Evolutionary conservation across 2,113 vertebrate species (phyloP), one percentile per base, ranked within the genome.

Genomic region (Eurypyga helias): DNA sequence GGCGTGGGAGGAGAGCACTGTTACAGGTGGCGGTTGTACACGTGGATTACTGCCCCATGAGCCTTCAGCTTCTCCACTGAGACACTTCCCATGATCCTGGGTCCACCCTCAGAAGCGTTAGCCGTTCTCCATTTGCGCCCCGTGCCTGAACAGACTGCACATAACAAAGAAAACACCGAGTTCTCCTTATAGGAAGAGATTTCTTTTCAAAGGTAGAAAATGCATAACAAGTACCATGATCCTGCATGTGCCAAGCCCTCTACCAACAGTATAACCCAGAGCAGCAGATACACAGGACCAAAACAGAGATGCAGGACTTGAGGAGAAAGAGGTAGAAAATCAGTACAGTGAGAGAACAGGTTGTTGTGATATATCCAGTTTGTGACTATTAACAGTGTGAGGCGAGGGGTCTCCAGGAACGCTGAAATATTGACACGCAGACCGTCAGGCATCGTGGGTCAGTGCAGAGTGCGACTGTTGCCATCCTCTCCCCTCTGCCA

Each of bases 191-290:
- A 66, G 23, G 11, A 84, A 84, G 3, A 58, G 6, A 76, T 89
- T 87, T 87, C 75, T 94, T 89, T 87, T 13, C 25, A 61, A 82
- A 67, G 14, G 23, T 29, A 57, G 33, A 77, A 94, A 85, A 87
- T 64, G 52, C 4, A 3, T 13, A 66, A 92, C 12, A 84, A 78
- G 6, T 43, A 73, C 18, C 20, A 70, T 4, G 7, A 41, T 73
- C 60, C 34, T 71, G 9, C 52, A 13, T 5, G 1, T 66, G 82
- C 14, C 65, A 95, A 64, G 24, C 33, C 24, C 45, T 76, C 70
- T 38, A 23, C 20, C 13, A 23, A 73, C 62, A 69, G 18, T 13
- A 15, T 60, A 65, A 90, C 24, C 28, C 28, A 26, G 16, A 80
- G 34, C 26, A 60, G 69, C 5, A 7, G 38, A 62, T 17, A 70